A percentile compares a stretch with the other conserved stretches of the same genome.
Conservation (phyloP, 2,113 vertebrate genomes). For the Lota lota region DNA sequence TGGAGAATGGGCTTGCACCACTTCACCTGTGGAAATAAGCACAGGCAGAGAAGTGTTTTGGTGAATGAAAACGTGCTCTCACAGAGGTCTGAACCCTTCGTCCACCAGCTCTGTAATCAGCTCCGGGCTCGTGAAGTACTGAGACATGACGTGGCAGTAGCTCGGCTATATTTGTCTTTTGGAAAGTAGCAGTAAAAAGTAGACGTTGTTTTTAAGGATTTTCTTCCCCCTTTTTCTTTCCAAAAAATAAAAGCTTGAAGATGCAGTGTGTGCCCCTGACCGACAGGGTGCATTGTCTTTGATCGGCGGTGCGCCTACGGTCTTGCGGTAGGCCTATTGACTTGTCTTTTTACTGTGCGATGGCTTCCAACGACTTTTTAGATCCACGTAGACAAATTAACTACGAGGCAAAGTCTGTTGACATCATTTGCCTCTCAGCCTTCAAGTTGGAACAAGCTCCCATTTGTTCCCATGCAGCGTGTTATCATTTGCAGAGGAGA, state of each 20-base stretch:
- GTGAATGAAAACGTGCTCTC: neutral
- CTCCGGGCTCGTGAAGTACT: conserved; percentile 40
- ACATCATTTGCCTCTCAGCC: conserved; percentile 9
- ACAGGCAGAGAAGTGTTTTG: too few species aligned
- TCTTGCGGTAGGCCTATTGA: conserved; percentile 15
- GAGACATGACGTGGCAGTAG: conserved; percentile 74
- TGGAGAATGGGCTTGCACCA: conserved; percentile 38
- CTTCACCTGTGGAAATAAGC: too few species aligned
- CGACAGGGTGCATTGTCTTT: conserved; percentile 37
- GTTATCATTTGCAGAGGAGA: conserved; percentile 65
- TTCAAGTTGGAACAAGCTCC: conserved; percentile 58
- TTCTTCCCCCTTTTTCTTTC: conserved; percentile 8
- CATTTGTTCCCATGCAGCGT: conserved; percentile 31
- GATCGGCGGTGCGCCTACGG: conserved; percentile 12
- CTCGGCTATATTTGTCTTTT: conserved; percentile 67
- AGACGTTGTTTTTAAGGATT: conserved; percentile 62
- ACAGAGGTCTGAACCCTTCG: conserved; percentile 34
- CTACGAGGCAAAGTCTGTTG: conserved; percentile 2
- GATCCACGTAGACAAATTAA: conserved; percentile 20
- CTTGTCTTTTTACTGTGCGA: too few species aligned
- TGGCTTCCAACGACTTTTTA: neutral
- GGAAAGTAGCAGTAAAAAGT: conserved; percentile 47
- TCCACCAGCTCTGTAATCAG: conserved; percentile 19
- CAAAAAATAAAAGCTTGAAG: conserved; percentile 30
- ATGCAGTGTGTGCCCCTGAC: conserved; percentile 38